These are phyloP conservation scores for Troides oblongomaculatus DNA, from an alignment of 2,888 invertebrate species.

Conservation along the genomic window DNA sequence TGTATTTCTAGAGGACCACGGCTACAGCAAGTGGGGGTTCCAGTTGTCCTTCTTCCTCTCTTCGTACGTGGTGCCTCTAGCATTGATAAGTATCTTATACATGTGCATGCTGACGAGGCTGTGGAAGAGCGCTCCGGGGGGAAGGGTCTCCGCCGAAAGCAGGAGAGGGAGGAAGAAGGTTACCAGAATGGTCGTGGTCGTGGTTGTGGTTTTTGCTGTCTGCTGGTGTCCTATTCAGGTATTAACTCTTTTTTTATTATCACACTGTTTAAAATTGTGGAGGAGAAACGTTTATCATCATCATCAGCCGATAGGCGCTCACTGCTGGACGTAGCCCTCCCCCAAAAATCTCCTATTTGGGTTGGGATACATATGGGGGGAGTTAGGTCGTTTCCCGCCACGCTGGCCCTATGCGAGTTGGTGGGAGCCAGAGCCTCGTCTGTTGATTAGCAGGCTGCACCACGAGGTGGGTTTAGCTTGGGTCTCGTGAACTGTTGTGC, in stretches of 20 bases:
- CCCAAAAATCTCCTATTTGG: too few species aligned
- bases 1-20: constrained; percentile 82
- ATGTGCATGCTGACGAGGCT: constrained; percentile 93
- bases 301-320: too few species aligned
- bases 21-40: constrained; percentile 81
- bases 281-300: too few species aligned
- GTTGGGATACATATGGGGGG: too few species aligned
- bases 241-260: constrained; percentile 35
- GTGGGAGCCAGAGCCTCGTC: too few species aligned
- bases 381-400: too few species aligned
- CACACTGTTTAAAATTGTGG: too few species aligned
- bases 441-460: too few species aligned
- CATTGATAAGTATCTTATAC: constrained; percentile 92
- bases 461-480: too few species aligned
- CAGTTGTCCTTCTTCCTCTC: constrained; percentile 92
- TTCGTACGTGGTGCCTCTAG: constrained; percentile 93
- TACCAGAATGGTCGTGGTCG: constrained; percentile 94
- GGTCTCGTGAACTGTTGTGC: too few species aligned
- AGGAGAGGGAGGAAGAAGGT: constrained; percentile 92
- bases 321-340: too few species aligned
- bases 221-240: constrained; percentile 98
- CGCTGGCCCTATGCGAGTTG: too few species aligned
- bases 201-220: constrained; percentile 94
- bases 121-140: constrained; percentile 92
- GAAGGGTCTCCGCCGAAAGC: constrained; percentile 88